Evolutionary conservation across 2,113 vertebrate genomes (phyloP).

Genomic region (Carassius gibelio): DNA sequence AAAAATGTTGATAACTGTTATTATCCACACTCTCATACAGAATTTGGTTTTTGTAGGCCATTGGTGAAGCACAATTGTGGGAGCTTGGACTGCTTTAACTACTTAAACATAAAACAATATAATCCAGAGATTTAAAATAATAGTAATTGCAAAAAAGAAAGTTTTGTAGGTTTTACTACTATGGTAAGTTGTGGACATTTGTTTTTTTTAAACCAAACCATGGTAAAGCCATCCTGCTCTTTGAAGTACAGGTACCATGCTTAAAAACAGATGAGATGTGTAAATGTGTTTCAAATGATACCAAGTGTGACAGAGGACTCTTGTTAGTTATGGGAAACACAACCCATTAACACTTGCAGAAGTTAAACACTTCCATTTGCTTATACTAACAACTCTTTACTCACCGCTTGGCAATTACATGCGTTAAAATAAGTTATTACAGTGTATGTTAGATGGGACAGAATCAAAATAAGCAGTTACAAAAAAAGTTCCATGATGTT

Average conservation of each 20-base stretch:
- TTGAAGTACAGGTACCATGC: not conserved
- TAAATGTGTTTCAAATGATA: not conserved
- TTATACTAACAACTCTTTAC: not conserved
- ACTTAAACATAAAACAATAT: conserved; percentile 29
- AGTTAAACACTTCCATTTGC: not conserved
- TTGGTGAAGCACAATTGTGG: conserved; percentile 45
- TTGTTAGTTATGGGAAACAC: not conserved
- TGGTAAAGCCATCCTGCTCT: not conserved
- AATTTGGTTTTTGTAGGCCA: not conserved
- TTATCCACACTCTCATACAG: not conserved
- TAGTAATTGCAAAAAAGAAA: not conserved
- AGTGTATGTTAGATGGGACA: not conserved
- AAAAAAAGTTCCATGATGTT: not conserved
- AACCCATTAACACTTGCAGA: conserved; percentile 8
- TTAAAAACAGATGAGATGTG: conserved; percentile 2
- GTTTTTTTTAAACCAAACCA: not conserved
- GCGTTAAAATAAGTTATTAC: not conserved
- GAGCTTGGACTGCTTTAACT: conserved; percentile 65
- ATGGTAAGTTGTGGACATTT: not conserved
- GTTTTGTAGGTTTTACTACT: not conserved
- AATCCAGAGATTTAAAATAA: not conserved
- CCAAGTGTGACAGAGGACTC: not conserved
- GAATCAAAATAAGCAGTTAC: not conserved
- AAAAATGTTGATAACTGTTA: conserved; percentile 20
- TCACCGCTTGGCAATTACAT: not conserved